Conservation (phyloP, 2,888 invertebrate genomes). For the Gari tellinella region DNA sequence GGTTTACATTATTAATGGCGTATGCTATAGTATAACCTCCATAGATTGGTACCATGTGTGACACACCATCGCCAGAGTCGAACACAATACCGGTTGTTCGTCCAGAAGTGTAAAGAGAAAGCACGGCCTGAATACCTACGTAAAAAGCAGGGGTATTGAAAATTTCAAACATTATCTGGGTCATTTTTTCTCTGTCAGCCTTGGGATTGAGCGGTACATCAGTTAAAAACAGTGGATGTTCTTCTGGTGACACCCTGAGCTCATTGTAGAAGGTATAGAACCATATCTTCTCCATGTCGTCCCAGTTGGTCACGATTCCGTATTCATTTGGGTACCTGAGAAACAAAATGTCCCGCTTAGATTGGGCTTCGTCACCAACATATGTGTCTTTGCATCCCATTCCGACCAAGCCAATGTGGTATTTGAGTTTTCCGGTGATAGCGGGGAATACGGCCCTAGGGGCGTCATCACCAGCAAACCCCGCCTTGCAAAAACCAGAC, state of each 20-base stretch:
- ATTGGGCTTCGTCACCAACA: slow-evolving; percentile 9
- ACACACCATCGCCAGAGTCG: slow-evolving; percentile 75
- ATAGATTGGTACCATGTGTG: slow-evolving; percentile 95
- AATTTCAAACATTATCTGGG: slow-evolving; percentile 65
- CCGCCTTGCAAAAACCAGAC: slow-evolving; percentile 8
- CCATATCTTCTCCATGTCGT: slow-evolving; percentile 25
- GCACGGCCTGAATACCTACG: slow-evolving; percentile 76
- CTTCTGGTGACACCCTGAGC: slow-evolving; percentile 94
- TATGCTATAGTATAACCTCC: slow-evolving; percentile 86
- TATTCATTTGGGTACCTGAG: slow-evolving; percentile 14
- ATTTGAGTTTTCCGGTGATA: slow-evolving; percentile 1
- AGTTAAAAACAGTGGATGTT: slow-evolving; percentile 88
- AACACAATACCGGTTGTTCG: slow-evolving; percentile 90
- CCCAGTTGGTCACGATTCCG: slow-evolving; percentile 74
- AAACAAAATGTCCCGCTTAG: slow-evolving; percentile 5
- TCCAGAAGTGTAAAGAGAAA: slow-evolving; percentile 76
- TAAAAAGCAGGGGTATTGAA: slow-evolving; percentile 73
- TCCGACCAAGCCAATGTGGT: slow-evolving; percentile 8
- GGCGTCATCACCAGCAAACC: slow-evolving; percentile 38
- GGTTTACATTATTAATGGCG: slow-evolving; percentile 67
- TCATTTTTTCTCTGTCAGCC: slow-evolving; percentile 50
- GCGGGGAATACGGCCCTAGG: slow-evolving; percentile 37
- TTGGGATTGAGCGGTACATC: slow-evolving; percentile 52
- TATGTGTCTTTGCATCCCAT: slow-evolving; percentile 1
- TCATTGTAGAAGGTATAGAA: slow-evolving; percentile 11